Base-by-base conservation (phyloP, 1,140 invertebrate genomes). In the Gonioctena quinquepunctata region DNA sequence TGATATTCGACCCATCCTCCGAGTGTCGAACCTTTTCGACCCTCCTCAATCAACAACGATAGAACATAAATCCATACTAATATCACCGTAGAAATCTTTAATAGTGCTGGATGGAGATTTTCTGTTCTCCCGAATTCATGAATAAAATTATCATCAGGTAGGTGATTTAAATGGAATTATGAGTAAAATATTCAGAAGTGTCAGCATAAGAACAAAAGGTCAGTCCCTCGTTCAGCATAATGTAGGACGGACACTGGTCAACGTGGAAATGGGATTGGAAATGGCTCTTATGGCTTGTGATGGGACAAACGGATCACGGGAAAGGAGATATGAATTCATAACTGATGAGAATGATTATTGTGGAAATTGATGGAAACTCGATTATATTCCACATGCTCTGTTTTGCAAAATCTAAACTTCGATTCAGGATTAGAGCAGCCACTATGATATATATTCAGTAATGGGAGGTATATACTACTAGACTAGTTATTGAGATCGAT, bases 81-180 rank as follows among this genome's bases (percentile, higher is more conserved):
- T 56, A 25, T 56, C 54, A 56, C n/a, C 16, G 28, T n/a, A 33
- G 16, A 8, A 27, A 61, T 27, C 28, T 61, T 23, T 19, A 61
- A 61, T 23, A 27, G 59, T 61, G 59, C 21, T 61, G n/a, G 59
- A 61, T 33, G 28, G 22, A 23, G 52, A 54, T 54, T 54, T 54
- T 54, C 22, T 19, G 18, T 54, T 19, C 4, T 33, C 18, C 19
- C 27, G 61, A 63, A 63, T 28, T 63, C 61, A 63, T 63, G 61
- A 63, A 63, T 63, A 42, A 63, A 63, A 63, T 63, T 63, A 63
- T 33, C 26, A 63, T 63, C 26, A 63, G 28, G 23, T 28, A 33
- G 21, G 18, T 26, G 61, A 26, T 60, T 26, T 26, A 16, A 16
- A 26, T 26, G 57, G 21, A 22, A 22, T 63, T 26, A 54, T 54